These are phyloP conservation scores for Lagria hirta DNA, from an alignment of 2,888 invertebrate species.

Conservation along the genomic window DNA sequence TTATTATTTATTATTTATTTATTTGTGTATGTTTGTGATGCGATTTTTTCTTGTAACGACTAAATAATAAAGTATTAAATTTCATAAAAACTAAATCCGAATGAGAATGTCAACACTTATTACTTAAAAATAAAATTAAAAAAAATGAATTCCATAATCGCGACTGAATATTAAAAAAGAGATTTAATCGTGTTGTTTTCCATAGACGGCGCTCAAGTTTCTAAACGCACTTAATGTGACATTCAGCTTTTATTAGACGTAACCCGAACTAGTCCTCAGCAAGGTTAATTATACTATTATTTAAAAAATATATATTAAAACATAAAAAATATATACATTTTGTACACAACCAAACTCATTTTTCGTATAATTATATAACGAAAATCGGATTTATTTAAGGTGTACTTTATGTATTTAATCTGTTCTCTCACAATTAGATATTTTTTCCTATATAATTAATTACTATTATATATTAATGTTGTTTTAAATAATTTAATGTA, in stretches of 20 bases:
- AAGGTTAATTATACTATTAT: conserved; percentile 36
- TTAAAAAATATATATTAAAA: conserved; percentile 32
- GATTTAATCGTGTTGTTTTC: conserved; percentile 34
- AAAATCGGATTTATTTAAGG: conserved; percentile 27
- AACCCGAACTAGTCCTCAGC: conserved; percentile 52
- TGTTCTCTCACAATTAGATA: conserved; percentile 48
- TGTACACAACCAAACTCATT: conserved; percentile 47
- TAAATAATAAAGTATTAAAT: conserved; percentile 35
- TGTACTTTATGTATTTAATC: conserved; percentile 41
- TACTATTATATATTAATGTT: conserved; percentile 46
- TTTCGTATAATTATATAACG: conserved; percentile 33
- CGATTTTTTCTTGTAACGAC: conserved; percentile 25
- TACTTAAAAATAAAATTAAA: conserved; percentile 25
- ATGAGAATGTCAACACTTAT: conserved; percentile 35
- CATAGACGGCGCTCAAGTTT: conserved; percentile 44
- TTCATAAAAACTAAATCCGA: conserved; percentile 30
- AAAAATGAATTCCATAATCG: conserved; percentile 25
- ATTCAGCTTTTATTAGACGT: conserved; percentile 37
- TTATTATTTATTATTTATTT: conserved; percentile 2
- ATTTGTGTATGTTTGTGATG: conserved; percentile 33
- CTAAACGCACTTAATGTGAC: conserved; percentile 47
- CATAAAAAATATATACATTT: conserved; percentile 36
- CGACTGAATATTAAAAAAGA: conserved; percentile 41
- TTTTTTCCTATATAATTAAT: conserved; percentile 49
- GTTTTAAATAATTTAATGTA: conserved; percentile 49